Evolutionary conservation across 2,113 vertebrate species (phyloP), one percentile per base, ranked within the genome.

Genomic region (Thalassoma bifasciatum): DNA sequence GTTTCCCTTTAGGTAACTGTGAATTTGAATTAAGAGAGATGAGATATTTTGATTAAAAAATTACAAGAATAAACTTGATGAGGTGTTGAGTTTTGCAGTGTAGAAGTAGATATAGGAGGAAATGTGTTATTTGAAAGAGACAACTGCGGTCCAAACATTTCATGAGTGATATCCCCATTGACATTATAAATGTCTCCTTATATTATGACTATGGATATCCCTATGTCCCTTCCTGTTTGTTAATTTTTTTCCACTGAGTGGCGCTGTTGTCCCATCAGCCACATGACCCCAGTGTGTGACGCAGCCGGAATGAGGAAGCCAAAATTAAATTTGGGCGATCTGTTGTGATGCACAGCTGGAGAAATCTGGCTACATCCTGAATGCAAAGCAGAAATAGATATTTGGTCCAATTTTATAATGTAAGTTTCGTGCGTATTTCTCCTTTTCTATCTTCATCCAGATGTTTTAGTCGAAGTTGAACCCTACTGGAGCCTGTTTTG

Each of bases 241-340:
- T 5, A 9, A 10, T n/a, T 22, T 24, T 14, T 60, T 67, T 66
- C 84, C 89, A 82, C 38, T 17, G 81, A 87, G 70, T 16, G 83
- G 62, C 82, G 58, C 49, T 62, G 46, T 79, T 8, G 47, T 22
- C 11, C 3, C 64, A 16, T 16, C 3, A 22, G 17, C 58, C 10
- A 7, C 26, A 21, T 34, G 5, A 0, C 10, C 5, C 53, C 16
- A 0, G 22, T 7, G 16, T 10, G 57, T 77, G 75, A 82, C 66
- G 74, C 17, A 74, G 57, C 51, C 79, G 85, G 79, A 91, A 90
- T 2, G 40, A 54, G 68, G 63, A 83, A 84, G 83, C 1, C 4
- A 23, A 19, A 21, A 16, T 17, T 51, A 14, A 2, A 23, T 16
- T 59, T 64, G 22, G 8, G 9, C 26, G 22, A 30, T 22, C 34